Evolutionary conservation across 2,888 invertebrate species (phyloP).

Genomic region (Tetropium fuscum): DNA sequence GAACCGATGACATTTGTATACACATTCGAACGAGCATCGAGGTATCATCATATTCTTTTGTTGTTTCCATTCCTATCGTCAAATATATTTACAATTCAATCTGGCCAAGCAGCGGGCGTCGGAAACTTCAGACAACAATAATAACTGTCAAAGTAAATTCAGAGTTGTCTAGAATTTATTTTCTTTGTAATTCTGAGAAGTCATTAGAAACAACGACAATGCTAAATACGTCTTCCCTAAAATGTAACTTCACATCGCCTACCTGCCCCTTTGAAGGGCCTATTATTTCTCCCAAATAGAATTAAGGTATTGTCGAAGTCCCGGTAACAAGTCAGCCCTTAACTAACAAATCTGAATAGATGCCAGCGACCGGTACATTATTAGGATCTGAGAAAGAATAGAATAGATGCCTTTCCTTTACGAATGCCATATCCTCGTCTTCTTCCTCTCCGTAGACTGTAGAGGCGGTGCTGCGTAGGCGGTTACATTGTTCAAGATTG

Average conservation of each 20-base stretch:
- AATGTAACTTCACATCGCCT: conserved; percentile 5
- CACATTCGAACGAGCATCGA: too few species aligned
- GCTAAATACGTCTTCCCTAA: conserved; percentile 23
- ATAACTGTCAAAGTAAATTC: conserved; percentile 19
- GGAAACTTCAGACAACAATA: conserved; percentile 10
- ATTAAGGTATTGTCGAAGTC: conserved; percentile 22
- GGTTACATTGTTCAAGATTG: conserved; percentile 35
- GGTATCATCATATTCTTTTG: not conserved
- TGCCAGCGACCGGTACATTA: conserved; percentile 1
- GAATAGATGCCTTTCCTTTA: conserved; percentile 6
- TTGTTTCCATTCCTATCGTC: conserved; percentile 1
- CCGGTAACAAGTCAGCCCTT: conserved; percentile 19
- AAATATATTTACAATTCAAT: conserved; percentile 15
- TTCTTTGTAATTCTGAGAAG: conserved; percentile 20
- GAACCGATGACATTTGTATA: too few species aligned
- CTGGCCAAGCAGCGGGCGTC: conserved; percentile 3
- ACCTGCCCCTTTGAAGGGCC: conserved; percentile 27
- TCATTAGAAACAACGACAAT: conserved; percentile 25
- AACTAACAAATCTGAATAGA: conserved; percentile 17
- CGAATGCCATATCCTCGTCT: conserved; percentile 11
- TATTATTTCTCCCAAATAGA: conserved; percentile 27
- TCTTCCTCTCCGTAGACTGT: conserved; percentile 3
- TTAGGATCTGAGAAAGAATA: conserved; percentile 18
- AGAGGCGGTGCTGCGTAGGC: conserved; percentile 3
- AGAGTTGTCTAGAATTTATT: conserved; percentile 14